Conservation (phyloP, 2,797 vertebrate species). For the Erethizon dorsatum region DNA sequence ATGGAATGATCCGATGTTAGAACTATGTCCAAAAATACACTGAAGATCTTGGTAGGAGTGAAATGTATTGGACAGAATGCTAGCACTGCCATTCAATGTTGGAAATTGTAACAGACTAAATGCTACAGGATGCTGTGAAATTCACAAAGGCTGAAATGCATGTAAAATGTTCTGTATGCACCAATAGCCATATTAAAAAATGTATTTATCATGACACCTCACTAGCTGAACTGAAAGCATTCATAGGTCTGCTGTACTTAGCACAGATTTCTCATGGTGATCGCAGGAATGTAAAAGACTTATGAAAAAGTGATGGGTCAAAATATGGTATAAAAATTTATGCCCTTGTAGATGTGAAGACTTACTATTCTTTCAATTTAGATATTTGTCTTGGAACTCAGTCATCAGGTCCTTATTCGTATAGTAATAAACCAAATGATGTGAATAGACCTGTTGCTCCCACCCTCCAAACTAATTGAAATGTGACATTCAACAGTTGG, state of each 20-base stretch:
- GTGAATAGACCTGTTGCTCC: not conserved
- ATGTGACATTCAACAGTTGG: not conserved
- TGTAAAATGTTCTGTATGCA: not conserved
- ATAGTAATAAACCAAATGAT: not conserved
- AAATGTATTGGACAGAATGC: not conserved
- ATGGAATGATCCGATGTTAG: not conserved
- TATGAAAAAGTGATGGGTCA: not conserved
- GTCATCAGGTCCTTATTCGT: not conserved
- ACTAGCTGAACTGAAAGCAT: not conserved
- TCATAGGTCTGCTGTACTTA: not conserved
- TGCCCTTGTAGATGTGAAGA: not conserved
- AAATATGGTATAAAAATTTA: not conserved
- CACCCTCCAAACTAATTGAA: not conserved
- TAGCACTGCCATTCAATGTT: not conserved
- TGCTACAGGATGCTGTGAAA: not conserved
- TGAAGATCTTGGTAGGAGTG: not conserved
- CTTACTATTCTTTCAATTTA: not conserved
- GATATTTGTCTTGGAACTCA: not conserved
- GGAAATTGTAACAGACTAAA: not conserved
- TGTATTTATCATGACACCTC: not conserved
- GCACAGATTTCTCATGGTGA: not conserved
- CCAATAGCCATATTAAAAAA: not conserved
- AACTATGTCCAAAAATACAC: not conserved
- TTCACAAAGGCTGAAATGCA: not conserved
- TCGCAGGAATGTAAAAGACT: not conserved